These are phyloP conservation scores for Crossaster papposus DNA, from an alignment of 53 echinoderm and acorn worm genomes.

Conservation along the genomic window DNA sequence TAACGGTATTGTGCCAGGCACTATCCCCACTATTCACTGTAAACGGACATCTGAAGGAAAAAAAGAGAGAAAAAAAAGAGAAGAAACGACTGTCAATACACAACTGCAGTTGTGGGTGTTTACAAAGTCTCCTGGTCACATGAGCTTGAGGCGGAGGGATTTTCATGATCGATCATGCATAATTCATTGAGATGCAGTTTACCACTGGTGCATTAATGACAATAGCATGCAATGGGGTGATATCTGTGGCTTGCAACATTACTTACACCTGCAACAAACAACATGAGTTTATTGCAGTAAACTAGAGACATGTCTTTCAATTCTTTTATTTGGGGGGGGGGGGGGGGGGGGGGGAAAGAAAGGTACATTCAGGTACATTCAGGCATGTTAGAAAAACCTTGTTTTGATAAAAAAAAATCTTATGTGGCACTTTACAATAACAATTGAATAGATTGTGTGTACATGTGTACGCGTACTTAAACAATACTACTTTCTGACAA, in stretches of 20 bases:
- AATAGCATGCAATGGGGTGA: not conserved
- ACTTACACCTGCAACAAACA: not conserved
- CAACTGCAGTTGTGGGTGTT: not conserved
- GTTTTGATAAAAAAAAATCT: not conserved
- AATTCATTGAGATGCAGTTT: not conserved
- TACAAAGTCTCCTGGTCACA: not conserved
- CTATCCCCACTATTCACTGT: too few relatives aligned
- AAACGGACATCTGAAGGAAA: too few relatives aligned
- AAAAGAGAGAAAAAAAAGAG: too few relatives aligned
- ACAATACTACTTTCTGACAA: too few relatives aligned
- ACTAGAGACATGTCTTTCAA: not conserved
- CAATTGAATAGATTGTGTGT: too few relatives aligned
- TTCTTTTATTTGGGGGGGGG: not conserved
- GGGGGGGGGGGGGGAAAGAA: not conserved
- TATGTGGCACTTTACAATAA: too few relatives aligned
- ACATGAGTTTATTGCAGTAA: not conserved
- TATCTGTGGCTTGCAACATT: not conserved
- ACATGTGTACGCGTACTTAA: too few relatives aligned
- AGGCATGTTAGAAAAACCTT: not conserved
- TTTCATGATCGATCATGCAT: slow-evolving; percentile 11
- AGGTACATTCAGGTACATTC: not conserved
- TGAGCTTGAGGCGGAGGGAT: not conserved
- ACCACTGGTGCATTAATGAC: not conserved
- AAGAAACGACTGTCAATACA: not conserved
- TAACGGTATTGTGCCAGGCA: too few relatives aligned